Evolutionary conservation across 2,113 vertebrate genomes (phyloP).

Genomic region (Microtus ochrogaster): DNA sequence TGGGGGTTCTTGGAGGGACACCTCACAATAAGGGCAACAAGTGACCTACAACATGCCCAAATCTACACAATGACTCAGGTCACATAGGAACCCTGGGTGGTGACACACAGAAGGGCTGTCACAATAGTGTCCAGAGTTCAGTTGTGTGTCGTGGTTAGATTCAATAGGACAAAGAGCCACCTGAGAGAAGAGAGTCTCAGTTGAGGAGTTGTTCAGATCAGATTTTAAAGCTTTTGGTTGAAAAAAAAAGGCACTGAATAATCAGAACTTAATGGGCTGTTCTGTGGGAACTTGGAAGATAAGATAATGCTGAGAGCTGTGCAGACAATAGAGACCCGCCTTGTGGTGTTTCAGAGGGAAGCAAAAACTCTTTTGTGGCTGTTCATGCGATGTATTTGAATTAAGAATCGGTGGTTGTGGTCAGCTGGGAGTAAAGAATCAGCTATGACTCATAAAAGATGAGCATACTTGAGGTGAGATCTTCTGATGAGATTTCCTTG

Average conservation of each 20-base stretch:
- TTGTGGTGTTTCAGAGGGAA: neutral
- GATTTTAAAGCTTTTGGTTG: neutral
- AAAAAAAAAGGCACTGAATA: neutral
- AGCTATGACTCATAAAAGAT: neutral
- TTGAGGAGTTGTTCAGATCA: neutral
- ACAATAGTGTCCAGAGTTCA: neutral
- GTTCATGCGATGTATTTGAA: neutral
- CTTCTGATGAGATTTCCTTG: neutral
- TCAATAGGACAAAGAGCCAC: neutral
- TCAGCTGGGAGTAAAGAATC: neutral
- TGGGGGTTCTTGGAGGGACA: neutral
- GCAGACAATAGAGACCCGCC: neutral
- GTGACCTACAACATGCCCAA: neutral
- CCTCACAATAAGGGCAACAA: too few species aligned
- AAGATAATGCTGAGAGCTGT: neutral
- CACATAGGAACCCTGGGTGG: neutral
- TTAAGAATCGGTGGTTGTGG: neutral
- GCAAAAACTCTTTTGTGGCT: neutral
- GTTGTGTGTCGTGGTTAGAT: neutral
- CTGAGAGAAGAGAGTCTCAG: neutral
- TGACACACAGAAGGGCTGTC: rapidly evolving
- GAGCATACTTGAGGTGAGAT: neutral
- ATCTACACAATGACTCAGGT: neutral
- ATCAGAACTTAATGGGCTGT: neutral
- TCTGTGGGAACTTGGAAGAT: neutral